Conservation (phyloP, 1,140 invertebrate species). For the Drosophila mayri region DNA sequence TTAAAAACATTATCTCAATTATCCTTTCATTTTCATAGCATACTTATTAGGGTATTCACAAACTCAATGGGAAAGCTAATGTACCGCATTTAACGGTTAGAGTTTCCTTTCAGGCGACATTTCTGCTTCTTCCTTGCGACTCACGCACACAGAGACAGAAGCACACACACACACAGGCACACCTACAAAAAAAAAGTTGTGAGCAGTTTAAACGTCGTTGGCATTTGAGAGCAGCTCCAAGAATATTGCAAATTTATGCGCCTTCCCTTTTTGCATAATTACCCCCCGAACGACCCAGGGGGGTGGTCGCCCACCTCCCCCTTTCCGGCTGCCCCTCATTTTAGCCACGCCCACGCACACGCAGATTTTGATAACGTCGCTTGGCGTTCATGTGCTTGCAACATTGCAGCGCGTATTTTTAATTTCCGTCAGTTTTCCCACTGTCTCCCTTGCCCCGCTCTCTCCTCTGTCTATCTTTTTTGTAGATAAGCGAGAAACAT, state of each 20-base stretch:
- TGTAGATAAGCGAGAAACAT: slow-evolving; percentile 76
- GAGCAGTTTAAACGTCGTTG: slow-evolving; percentile 80
- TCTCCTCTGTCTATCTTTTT: slow-evolving; percentile 27
- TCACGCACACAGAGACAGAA: slow-evolving; percentile 1
- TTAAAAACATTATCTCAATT: not conserved
- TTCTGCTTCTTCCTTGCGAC: slow-evolving; percentile 16
- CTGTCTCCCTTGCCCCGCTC: slow-evolving; percentile 27
- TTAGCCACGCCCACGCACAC: slow-evolving; percentile 61
- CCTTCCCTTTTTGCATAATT: slow-evolving; percentile 82
- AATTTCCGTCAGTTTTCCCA: slow-evolving; percentile 74
- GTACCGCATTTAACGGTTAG: slow-evolving; percentile 8
- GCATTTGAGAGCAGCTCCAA: slow-evolving; percentile 75
- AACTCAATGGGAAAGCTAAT: not conserved
- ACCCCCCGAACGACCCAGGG: slow-evolving; percentile 70
- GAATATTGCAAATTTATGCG: slow-evolving; percentile 84
- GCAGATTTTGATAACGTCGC: slow-evolving; percentile 81
- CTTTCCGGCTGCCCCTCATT: not conserved
- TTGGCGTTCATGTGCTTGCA: slow-evolving; percentile 59
- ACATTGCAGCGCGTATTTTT: slow-evolving; percentile 83
- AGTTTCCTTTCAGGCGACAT: slow-evolving; percentile 22
- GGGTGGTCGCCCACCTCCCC: not conserved
- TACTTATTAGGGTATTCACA: not conserved
- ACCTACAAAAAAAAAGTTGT: slow-evolving; percentile 70
- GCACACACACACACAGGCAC: not conserved
- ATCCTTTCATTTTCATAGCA: not conserved